These are phyloP conservation scores for Neelides folsomi DNA, from an alignment of 2,888 invertebrate genomes.

Conservation along the genomic window DNA sequence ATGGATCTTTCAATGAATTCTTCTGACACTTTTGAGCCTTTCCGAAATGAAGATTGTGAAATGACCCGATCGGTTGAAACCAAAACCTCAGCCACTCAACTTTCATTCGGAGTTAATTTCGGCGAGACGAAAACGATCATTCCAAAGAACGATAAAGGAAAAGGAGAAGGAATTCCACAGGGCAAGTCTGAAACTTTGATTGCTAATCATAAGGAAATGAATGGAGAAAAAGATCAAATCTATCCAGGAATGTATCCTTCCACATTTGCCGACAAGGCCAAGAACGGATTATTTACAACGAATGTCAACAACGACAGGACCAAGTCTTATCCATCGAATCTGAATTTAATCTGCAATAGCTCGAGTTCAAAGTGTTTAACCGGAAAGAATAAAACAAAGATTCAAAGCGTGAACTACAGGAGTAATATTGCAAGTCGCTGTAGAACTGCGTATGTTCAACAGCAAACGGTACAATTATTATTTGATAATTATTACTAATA, in stretches of 20 bases:
- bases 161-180: background rate
- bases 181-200: too few relatives aligned
- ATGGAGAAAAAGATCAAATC: too few relatives aligned
- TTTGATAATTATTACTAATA: too few relatives aligned
- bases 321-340: conserved; percentile 18
- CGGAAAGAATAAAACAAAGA: background rate
- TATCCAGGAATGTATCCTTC: background rate
- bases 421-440: conserved; percentile 24
- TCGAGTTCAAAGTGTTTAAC: background rate
- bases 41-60: conserved; percentile 1
- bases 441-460: conserved; percentile 18
- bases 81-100: conserved; percentile 25
- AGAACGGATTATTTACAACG: conserved; percentile 14
- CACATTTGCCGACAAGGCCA: conserved; percentile 23
- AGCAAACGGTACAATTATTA: conserved; percentile 14
- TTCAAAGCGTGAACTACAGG: conserved; percentile 14
- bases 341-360: conserved; percentile 14
- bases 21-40: conserved; percentile 10
- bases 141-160: background rate
- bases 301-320: conserved; percentile 13
- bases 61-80: conserved; percentile 16
- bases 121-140: conserved; percentile 6
- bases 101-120: conserved; percentile 21
- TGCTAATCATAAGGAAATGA: too few relatives aligned
- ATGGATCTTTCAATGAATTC: conserved; percentile 13